These are phyloP conservation scores for Sorex araneus DNA, from an alignment of 2,113 vertebrate species.

Conservation along the genomic window DNA sequence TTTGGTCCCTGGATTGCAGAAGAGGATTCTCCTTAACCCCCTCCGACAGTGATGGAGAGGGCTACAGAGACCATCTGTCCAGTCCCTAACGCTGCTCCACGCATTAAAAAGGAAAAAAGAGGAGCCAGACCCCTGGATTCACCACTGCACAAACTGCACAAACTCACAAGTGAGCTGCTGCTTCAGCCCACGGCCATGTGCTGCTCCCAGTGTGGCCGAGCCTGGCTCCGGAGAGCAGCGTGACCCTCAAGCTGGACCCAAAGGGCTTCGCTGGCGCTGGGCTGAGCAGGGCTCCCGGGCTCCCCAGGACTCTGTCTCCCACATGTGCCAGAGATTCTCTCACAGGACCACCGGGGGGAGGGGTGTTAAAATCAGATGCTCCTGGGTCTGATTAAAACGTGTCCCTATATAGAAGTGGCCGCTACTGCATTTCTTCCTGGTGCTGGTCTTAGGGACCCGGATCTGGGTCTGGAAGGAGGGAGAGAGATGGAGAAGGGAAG, in stretches of 20 bases:
- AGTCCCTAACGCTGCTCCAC: background rate
- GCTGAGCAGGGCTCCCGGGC: background rate
- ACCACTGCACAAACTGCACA: accelerated
- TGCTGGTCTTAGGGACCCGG: background rate
- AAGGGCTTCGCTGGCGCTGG: background rate
- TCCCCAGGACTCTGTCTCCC: background rate
- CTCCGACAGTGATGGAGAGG: accelerated
- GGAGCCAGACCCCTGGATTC: too few species aligned
- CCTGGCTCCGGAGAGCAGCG: background rate
- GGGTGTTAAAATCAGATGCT: background rate
- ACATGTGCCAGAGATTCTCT: background rate
- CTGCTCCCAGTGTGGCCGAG: too few species aligned
- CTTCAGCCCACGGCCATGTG: too few species aligned
- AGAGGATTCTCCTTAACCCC: too few species aligned
- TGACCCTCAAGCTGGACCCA: background rate
- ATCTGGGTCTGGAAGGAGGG: background rate
- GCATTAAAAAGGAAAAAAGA: too few species aligned
- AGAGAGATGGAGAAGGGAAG: background rate
- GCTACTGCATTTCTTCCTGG: background rate
- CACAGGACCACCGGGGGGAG: background rate
- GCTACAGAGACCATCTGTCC: too few species aligned
- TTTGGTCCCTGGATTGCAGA: background rate
- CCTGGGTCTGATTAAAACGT: background rate
- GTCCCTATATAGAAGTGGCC: background rate
- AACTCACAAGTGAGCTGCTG: accelerated